Conservation (phyloP, 2,888 invertebrate species). For the Tenthredo notha region DNA sequence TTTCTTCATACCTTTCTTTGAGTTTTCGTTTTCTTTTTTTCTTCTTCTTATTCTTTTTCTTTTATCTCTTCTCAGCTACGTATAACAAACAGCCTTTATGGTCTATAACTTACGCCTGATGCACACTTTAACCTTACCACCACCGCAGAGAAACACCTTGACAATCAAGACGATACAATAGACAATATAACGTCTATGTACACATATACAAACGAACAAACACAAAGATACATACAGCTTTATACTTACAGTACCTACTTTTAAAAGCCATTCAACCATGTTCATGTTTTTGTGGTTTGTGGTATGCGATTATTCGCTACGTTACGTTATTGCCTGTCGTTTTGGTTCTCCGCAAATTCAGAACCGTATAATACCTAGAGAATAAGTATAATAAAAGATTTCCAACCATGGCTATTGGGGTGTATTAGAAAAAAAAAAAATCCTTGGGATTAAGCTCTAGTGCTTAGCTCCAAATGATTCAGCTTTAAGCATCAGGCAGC, state of each 20-base stretch:
- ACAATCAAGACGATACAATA: conserved; percentile 41
- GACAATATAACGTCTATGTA: background rate
- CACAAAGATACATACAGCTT: background rate
- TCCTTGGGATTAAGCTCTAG: background rate
- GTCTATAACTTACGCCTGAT: conserved; percentile 39
- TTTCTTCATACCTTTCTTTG: background rate
- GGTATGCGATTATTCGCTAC: conserved; percentile 46
- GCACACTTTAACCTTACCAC: conserved; percentile 30
- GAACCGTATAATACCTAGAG: conserved; percentile 6
- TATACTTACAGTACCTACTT: conserved; percentile 1
- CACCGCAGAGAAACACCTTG: conserved; percentile 22
- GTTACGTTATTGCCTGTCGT: conserved; percentile 36
- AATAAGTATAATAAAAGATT: conserved; percentile 18
- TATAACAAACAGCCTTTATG: conserved; percentile 44
- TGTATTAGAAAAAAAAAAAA: background rate
- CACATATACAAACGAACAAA: background rate
- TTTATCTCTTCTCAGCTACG: background rate
- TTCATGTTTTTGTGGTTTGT: conserved; percentile 30
- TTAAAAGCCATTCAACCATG: conserved; percentile 33
- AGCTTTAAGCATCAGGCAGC: background rate
- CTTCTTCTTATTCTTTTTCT: background rate
- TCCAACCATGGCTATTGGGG: background rate
- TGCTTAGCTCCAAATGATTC: background rate
- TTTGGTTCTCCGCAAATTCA: conserved; percentile 6
- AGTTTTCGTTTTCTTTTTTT: background rate